Evolutionary conservation across 1,140 invertebrate species (phyloP).

Genomic region (Odontomachus brunneus): DNA sequence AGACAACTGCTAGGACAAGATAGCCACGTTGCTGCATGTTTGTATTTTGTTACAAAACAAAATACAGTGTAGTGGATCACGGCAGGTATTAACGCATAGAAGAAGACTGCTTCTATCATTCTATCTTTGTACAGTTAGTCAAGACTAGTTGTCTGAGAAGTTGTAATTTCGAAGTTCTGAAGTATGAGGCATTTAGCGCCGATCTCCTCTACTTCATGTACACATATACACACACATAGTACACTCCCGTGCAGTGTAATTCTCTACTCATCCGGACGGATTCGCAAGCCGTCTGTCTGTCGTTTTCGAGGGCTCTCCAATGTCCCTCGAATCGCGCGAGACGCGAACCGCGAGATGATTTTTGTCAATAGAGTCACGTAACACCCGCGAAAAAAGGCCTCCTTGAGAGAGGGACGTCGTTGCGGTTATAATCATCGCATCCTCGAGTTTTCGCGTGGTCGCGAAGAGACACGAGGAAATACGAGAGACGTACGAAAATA

Average conservation of each 20-base stretch:
- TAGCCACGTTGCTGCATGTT: too few species aligned
- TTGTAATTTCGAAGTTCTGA: too few species aligned
- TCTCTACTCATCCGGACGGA: too few species aligned
- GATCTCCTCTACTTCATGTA: too few species aligned
- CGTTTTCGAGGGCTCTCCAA: conserved; percentile 14
- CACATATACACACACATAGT: neutral
- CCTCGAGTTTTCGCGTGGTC: conserved; percentile 10
- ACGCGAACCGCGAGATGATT: conserved; percentile 9
- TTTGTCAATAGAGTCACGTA: conserved; percentile 43
- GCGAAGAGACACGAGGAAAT: neutral
- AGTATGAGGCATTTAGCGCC: too few species aligned
- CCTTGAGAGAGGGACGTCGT: conserved; percentile 15
- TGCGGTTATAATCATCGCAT: conserved; percentile 30
- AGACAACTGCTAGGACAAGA: too few species aligned
- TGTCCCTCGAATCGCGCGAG: neutral
- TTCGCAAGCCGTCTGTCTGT: neutral
- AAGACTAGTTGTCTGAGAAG: too few species aligned
- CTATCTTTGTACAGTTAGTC: too few species aligned
- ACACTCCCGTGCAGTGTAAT: neutral
- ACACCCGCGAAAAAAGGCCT: conserved; percentile 19
- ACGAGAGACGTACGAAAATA: neutral
- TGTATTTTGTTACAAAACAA: too few species aligned
- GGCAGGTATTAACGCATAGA: too few species aligned
- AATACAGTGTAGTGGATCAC: too few species aligned
- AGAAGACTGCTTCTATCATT: too few species aligned